Evolutionary conservation across 1,140 invertebrate genomes (phyloP).

Genomic region (Paramacrobiotus metropolitanus): DNA sequence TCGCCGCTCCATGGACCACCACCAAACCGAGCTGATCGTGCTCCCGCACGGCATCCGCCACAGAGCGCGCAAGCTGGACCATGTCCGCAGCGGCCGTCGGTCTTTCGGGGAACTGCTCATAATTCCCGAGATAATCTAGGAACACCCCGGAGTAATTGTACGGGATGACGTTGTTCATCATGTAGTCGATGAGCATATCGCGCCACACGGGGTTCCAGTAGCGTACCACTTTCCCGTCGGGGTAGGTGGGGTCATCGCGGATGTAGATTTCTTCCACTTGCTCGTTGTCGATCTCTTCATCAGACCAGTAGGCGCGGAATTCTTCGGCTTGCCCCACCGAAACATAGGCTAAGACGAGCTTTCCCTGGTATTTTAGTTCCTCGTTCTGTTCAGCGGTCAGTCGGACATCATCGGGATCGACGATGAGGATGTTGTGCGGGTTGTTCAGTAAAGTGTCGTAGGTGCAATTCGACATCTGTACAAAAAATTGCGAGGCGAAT

Average conservation of each 20-base stretch:
- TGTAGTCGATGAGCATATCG: background rate
- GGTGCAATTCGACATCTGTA: background rate
- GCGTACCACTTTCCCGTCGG: background rate
- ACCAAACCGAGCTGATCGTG: background rate
- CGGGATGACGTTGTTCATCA: background rate
- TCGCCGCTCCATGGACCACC: background rate
- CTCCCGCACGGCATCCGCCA: background rate
- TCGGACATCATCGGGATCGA: background rate
- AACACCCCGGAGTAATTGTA: background rate
- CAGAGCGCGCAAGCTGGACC: background rate
- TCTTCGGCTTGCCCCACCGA: background rate
- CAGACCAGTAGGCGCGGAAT: background rate
- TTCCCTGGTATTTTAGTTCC: background rate
- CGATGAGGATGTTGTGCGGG: background rate
- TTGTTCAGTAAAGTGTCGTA: background rate
- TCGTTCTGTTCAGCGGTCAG: background rate
- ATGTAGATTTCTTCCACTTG: background rate
- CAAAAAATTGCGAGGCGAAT: background rate
- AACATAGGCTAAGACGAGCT: background rate
- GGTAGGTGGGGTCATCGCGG: background rate
- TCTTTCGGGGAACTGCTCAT: background rate
- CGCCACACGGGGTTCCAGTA: background rate
- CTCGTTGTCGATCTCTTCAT: background rate
- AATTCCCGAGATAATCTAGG: background rate
- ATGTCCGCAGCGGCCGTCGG: background rate